Evolutionary conservation across 2,113 vertebrate species (phyloP).

Genomic region (Colinus virginianus): DNA sequence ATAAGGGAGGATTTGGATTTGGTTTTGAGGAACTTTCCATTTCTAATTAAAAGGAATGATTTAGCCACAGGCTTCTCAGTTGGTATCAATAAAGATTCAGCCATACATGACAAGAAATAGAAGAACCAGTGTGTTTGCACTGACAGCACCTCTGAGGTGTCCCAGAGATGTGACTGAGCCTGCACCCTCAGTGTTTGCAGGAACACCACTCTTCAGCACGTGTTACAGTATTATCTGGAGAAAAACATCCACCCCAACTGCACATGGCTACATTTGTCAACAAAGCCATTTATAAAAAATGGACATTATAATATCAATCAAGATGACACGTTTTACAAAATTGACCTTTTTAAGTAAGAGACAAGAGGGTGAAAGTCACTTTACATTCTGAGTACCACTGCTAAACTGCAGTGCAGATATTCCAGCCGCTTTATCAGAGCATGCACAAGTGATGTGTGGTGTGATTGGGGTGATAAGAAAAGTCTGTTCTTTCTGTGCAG

Average conservation of each 20-base stretch:
- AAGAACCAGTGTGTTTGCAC: background rate
- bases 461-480: background rate
- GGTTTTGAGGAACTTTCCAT: background rate
- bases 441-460: background rate
- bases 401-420: background rate
- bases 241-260: conserved; percentile 16
- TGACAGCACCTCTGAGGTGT: background rate
- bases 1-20: background rate
- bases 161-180: background rate
- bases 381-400: background rate
- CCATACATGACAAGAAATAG: accelerated
- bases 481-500: background rate
- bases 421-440: background rate
- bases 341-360: conserved; percentile 29
- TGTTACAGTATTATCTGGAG: conserved; percentile 3
- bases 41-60: background rate
- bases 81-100: background rate
- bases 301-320: conserved; percentile 72
- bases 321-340: conserved; percentile 60
- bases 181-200: background rate
- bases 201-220: background rate
- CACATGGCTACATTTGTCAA: conserved; percentile 49
- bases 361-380: background rate
- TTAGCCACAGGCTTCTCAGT: background rate
- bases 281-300: conserved; percentile 56